These are phyloP conservation scores for Dryoscopus gambensis DNA, from an alignment of 2,113 vertebrate species.

Conservation along the genomic window DNA sequence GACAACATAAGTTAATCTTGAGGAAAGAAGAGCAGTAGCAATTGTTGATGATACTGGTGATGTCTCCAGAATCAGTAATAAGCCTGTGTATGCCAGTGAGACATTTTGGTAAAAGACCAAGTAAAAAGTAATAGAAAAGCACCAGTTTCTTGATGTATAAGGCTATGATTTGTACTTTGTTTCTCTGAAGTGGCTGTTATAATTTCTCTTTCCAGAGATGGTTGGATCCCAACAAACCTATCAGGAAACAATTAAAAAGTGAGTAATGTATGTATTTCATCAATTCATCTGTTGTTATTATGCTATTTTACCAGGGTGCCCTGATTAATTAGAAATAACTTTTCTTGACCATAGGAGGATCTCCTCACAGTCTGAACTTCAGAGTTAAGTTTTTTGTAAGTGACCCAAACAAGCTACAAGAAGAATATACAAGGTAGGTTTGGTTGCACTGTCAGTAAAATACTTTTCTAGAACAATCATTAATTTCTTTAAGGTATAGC, in stretches of 20 bases:
- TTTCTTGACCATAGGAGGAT: conserved; percentile 83
- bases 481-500: neutral
- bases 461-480: neutral
- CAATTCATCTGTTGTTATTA: conserved; percentile 25
- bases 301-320: conserved; percentile 29
- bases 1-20: neutral
- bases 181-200: conserved; percentile 5
- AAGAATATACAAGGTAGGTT: conserved; percentile 96
- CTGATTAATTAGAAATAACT: conserved; percentile 70
- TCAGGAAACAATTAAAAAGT: conserved; percentile 99
- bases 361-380: conserved; percentile 93
- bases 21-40: neutral
- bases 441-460: neutral
- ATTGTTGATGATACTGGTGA: neutral
- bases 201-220: conserved; percentile 87
- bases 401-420: conserved; percentile 95
- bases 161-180: neutral
- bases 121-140: neutral
- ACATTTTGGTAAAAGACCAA: neutral
- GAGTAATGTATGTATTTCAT: conserved; percentile 72
- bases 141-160: neutral
- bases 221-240: conserved; percentile 97
- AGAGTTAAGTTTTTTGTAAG: conserved; percentile 99
- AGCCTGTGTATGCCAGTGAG: neutral
- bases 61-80: neutral